Conservation (phyloP, 2,113 vertebrate genomes). For the Dromas ardeola region DNA sequence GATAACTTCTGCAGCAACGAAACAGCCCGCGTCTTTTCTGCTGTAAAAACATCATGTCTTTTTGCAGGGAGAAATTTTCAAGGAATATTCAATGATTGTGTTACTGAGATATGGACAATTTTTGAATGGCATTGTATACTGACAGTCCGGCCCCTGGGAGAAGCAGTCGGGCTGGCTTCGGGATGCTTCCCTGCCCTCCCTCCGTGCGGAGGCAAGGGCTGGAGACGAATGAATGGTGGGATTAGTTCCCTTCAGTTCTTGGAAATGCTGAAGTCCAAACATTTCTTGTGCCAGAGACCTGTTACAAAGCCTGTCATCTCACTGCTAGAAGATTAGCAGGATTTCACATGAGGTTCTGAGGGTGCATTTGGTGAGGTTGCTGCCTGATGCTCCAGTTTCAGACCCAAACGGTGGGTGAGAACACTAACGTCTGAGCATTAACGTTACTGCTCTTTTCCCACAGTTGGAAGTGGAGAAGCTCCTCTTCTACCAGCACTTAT, state of each 20-base stretch:
- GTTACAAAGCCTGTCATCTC: not conserved
- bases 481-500: not conserved
- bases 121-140: not conserved
- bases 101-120: not conserved
- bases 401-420: not conserved
- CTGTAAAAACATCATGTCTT: not conserved
- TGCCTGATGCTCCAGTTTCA: slow-evolving; percentile 18
- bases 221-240: not conserved
- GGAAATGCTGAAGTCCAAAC: slow-evolving; percentile 49
- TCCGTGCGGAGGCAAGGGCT: not conserved
- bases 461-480: not conserved
- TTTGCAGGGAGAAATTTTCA: slow-evolving; percentile 13
- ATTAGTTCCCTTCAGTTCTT: not conserved
- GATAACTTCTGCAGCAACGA: not conserved
- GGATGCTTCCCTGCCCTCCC: not conserved
- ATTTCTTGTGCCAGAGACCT: slow-evolving; percentile 40
- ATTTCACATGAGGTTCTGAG: not conserved
- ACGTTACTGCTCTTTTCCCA: not conserved
- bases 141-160: not conserved
- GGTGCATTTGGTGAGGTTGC: not conserved
- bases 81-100: not conserved
- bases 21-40: not conserved
- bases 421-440: not conserved
- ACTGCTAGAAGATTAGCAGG: not conserved
- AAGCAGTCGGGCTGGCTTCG: not conserved